phyloP scores from a whole-genome alignment of 1,140 invertebrate genomes.

The Drusus annulatus region DNA sequence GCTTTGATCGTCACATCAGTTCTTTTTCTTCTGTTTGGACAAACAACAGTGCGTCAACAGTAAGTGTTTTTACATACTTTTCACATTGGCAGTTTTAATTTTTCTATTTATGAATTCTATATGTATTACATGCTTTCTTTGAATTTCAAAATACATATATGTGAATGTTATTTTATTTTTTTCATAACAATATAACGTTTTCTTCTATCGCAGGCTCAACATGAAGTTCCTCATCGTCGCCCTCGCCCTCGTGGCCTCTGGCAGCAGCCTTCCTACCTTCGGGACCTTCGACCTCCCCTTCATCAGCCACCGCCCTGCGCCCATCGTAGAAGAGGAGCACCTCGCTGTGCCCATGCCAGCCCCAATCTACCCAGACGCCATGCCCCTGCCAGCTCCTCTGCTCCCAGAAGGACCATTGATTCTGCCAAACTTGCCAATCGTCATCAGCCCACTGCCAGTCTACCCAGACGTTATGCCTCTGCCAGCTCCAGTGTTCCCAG shows the following conservation, averaged over 20 bases:
- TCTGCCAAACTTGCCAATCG: constrained; percentile 2
- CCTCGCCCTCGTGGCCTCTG: constrained; percentile 21
- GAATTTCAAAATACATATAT: too few relatives aligned
- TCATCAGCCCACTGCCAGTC: constrained; percentile 25
- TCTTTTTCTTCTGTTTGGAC: too few relatives aligned
- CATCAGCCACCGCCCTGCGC: background rate
- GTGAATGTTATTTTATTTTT: too few relatives aligned
- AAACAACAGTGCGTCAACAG: too few relatives aligned
- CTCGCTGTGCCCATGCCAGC: background rate
- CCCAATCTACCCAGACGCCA: background rate
- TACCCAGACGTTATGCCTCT: background rate
- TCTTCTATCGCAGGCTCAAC: background rate
- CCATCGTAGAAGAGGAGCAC: background rate
- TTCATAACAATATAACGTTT: background rate
- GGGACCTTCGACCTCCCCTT: constrained; percentile 15
- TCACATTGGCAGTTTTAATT: too few relatives aligned
- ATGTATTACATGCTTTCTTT: too few relatives aligned
- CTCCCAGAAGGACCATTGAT: background rate
- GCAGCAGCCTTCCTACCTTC: background rate
- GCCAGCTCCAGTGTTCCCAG: background rate
- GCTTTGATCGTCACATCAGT: too few relatives aligned
- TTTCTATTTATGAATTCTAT: too few relatives aligned
- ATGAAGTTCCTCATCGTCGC: constrained; percentile 36
- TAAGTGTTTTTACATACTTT: too few relatives aligned
- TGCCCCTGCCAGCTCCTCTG: background rate